A percentile compares a stretch with the other conserved stretches of the same genome.
phyloP scores from a whole-genome alignment of 2,113 vertebrate genomes.

The Cryptoleucopteryx plumbea region DNA sequence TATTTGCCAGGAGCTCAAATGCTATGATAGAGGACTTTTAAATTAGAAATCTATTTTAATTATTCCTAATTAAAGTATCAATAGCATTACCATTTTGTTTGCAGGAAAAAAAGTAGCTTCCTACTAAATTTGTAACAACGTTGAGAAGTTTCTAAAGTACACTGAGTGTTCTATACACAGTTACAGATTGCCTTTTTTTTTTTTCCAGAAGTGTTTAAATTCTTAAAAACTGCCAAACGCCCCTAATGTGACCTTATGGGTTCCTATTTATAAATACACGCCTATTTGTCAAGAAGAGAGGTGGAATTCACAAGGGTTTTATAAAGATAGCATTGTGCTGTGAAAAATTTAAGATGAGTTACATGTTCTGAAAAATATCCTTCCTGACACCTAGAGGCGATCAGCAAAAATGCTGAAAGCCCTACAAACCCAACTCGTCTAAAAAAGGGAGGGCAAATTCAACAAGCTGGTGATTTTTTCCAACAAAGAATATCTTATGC shows the following conservation, averaged over 20 bases:
- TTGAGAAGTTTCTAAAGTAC: neutral
- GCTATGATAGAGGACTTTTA: neutral
- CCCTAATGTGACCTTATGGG: neutral
- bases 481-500: neutral
- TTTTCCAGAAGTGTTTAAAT: neutral
- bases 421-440: neutral
- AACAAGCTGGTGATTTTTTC: neutral
- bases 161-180: neutral
- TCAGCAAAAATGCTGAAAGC: neutral
- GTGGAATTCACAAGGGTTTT: neutral
- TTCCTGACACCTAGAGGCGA: slow-evolving; percentile 36
- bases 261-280: neutral
- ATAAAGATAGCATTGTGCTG: neutral
- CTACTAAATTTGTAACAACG: neutral
- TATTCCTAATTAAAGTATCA: neutral
- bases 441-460: neutral
- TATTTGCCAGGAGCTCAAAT: neutral
- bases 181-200: neutral
- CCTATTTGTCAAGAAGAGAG: neutral
- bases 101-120: neutral
- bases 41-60: neutral
- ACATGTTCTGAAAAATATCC: neutral
- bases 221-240: neutral
- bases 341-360: neutral
- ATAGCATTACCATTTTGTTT: neutral